A percentile compares a stretch with the other conserved stretches of the same genome.
These are phyloP conservation scores for Limnothrissa miodon DNA, from an alignment of 2,113 vertebrate genomes.

Conservation along the genomic window DNA sequence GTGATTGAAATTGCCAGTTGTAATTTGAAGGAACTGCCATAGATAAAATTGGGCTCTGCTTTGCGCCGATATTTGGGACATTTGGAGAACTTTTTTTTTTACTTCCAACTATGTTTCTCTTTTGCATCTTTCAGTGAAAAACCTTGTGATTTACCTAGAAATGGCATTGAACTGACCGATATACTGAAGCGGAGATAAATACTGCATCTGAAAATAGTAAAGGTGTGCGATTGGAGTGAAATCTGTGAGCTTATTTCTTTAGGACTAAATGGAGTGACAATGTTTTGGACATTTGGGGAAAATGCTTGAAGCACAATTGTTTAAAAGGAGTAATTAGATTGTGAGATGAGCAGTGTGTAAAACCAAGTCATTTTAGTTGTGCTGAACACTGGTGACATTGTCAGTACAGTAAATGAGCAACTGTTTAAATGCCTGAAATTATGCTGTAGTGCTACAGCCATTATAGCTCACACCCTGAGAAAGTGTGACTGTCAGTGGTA, in stretches of 20 bases:
- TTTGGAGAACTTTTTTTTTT: no score
- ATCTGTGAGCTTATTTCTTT: conserved; percentile 4
- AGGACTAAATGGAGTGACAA: background rate
- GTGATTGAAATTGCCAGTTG: background rate
- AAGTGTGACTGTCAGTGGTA: background rate
- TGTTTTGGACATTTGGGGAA: background rate
- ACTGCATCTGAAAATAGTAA: background rate
- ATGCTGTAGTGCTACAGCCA: background rate
- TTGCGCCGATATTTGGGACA: background rate
- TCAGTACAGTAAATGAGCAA: background rate
- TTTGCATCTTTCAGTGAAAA: background rate
- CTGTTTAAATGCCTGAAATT: background rate
- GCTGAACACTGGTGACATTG: background rate
- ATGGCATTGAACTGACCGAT: conserved; percentile 2
- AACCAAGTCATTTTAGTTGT: conserved; percentile 1
- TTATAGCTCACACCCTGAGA: background rate
- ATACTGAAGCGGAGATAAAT: background rate
- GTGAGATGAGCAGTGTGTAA: background rate
- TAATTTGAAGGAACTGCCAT: background rate
- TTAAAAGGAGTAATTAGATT: background rate
- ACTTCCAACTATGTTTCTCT: background rate
- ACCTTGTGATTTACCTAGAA: background rate
- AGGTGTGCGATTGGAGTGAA: background rate
- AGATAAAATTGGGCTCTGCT: background rate
- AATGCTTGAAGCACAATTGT: background rate